Conservation (phyloP, 2,113 vertebrate genomes). For the Cebidichthys violaceus region DNA sequence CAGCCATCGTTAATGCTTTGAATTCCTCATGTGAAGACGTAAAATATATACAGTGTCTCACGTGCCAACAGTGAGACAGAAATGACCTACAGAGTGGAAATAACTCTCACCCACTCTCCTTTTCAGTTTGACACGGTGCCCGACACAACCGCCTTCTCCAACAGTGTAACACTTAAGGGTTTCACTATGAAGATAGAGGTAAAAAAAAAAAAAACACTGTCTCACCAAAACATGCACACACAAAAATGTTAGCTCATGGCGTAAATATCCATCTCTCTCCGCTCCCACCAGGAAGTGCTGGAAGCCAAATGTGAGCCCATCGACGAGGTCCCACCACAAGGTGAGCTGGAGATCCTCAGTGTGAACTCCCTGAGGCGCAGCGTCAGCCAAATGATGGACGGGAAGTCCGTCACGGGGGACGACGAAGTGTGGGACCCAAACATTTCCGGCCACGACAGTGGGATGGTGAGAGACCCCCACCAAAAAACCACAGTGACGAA, state of each 20-base stretch:
- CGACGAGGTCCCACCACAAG: slow-evolving; percentile 73
- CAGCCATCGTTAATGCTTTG: neutral
- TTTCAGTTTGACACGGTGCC: slow-evolving; percentile 94
- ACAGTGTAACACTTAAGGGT: slow-evolving; percentile 93
- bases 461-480: slow-evolving; percentile 89
- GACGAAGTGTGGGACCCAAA: slow-evolving; percentile 88
- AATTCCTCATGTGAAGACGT: too few relatives aligned
- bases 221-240: neutral
- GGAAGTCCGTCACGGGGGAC: slow-evolving; percentile 84
- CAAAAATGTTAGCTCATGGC: too few relatives aligned
- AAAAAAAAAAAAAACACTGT: slow-evolving; percentile 41
- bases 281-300: slow-evolving; percentile 83
- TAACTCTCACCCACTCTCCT: neutral
- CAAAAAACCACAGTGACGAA: neutral
- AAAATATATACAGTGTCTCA: too few relatives aligned
- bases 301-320: slow-evolving; percentile 86
- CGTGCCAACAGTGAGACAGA: neutral
- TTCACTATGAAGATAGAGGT: slow-evolving; percentile 94
- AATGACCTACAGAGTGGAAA: neutral
- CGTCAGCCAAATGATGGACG: slow-evolving; percentile 92
- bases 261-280: neutral
- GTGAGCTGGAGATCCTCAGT: slow-evolving; percentile 70
- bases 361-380: slow-evolving; percentile 88
- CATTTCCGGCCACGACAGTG: slow-evolving; percentile 87
- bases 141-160: slow-evolving; percentile 87